Evolutionary conservation across 2,113 vertebrate genomes (phyloP), one percentile per base, ranked within the genome.

Genomic region (Polypterus bichir): DNA sequence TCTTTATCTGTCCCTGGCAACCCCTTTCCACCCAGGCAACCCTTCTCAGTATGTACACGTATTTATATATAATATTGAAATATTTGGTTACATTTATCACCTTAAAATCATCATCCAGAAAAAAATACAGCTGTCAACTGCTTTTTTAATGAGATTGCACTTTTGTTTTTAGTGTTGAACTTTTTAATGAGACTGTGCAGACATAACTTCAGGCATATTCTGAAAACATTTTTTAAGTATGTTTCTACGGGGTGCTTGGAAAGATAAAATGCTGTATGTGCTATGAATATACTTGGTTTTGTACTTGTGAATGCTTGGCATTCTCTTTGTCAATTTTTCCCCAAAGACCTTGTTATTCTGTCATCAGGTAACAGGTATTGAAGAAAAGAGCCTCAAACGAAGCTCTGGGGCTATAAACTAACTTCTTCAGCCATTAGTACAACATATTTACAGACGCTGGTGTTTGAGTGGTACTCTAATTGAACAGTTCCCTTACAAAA

Each of bases 261-360:
- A 11, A 53, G 56, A 57, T 45, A 44, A 57, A 57, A 7, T 8
- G 27, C 56, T 57, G 44, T 5, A 5, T 44, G 9, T 57, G 27
- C 56, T 44, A 7, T 3, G 27, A 57, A 44, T 44, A 57, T 57
- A 7, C 56, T 11, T 27, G 27, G 27, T 27, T 27, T 4, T 5
- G 56, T 11, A 45, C 56, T 44, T 57, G 56, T 3, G 3, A 27
- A 44, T 57, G 4, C 46, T 52, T 6, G 11, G 49, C 48, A 52
- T n/a, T 45, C 49, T 54, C 1, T 27, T 53, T 6, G 48, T 47
- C 11, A 45, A n/a, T 46, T 57, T 62, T 52, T 71, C 73, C 67
- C 74, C 65, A 67, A 61, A 65, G 66, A 62, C 60, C 64, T 70
- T 62, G 69, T 74, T 68, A 73, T 76, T 66, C 64, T 62, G 68